phyloP scores from a whole-genome alignment of 2,113 vertebrate species.

The Gymnobelideus leadbeateri region DNA sequence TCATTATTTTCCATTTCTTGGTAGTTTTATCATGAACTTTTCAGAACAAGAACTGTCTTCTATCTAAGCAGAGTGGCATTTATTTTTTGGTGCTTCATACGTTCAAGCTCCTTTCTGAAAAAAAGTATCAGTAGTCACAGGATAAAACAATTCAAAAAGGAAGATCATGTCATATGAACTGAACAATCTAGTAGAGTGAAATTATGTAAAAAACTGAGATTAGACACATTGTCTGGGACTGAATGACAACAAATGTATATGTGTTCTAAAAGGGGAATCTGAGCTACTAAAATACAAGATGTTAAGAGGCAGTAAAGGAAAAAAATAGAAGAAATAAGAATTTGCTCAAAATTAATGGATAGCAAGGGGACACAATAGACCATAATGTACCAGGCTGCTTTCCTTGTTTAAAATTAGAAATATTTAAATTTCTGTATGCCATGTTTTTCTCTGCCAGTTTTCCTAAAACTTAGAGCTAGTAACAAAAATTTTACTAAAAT shows the following conservation, averaged over 20 bases:
- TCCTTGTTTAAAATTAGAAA: conserved; percentile 40
- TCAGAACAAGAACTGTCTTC: conserved; percentile 40
- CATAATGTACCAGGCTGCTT: not conserved
- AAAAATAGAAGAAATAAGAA: conserved; percentile 53
- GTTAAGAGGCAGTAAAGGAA: conserved; percentile 13
- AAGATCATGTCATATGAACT: conserved; percentile 53
- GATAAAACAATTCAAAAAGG: conserved; percentile 49
- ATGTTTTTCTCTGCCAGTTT: conserved; percentile 44
- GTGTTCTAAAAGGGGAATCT: conserved; percentile 20
- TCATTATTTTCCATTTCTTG: conserved; percentile 24
- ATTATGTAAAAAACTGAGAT: conserved; percentile 38
- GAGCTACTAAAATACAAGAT: conserved; percentile 45
- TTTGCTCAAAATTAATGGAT: not conserved
- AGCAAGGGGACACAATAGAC: conserved; percentile 8
- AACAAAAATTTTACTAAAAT: conserved; percentile 35
- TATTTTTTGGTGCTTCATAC: conserved; percentile 55
- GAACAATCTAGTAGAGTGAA: conserved; percentile 40
- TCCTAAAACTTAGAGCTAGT: conserved; percentile 8
- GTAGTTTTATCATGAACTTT: conserved; percentile 54
- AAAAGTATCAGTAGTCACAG: conserved; percentile 21
- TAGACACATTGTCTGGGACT: conserved; percentile 44
- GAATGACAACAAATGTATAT: conserved; percentile 41
- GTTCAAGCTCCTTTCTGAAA: conserved; percentile 40
- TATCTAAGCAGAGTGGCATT: conserved; percentile 7
- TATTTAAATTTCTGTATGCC: conserved; percentile 10